phyloP scores from a whole-genome alignment of 2,888 invertebrate species.

The Boloria euphrosyne region DNA sequence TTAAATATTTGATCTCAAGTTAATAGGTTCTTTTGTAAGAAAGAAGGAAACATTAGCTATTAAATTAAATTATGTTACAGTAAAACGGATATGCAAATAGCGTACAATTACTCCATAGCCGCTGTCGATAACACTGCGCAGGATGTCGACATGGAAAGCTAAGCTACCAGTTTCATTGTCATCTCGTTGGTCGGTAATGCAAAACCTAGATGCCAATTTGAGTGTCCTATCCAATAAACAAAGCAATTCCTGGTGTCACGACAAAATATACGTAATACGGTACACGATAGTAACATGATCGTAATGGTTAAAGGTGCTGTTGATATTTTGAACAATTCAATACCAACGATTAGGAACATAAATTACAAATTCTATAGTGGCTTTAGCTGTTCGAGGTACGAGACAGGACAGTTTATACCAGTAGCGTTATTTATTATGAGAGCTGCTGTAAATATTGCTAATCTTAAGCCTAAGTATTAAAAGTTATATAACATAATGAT shows the following conservation, averaged over 20 bases:
- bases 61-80: too few relatives aligned
- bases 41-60: too few relatives aligned
- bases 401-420: constrained; percentile 20
- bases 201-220: constrained; percentile 18
- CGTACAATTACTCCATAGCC: neutral
- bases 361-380: constrained; percentile 32
- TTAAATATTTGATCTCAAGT: neutral
- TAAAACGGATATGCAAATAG: constrained; percentile 9
- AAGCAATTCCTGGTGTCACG: constrained; percentile 26
- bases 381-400: constrained; percentile 22
- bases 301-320: constrained; percentile 31
- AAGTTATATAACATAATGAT: neutral
- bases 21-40: neutral
- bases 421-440: constrained; percentile 30
- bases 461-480: neutral
- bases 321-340: constrained; percentile 44
- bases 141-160: constrained; percentile 19
- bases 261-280: constrained; percentile 27
- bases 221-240: constrained; percentile 20
- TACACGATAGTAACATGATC: constrained; percentile 26
- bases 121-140: constrained; percentile 8
- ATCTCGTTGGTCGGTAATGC: constrained; percentile 11
- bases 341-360: constrained; percentile 38
- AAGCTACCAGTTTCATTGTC: constrained; percentile 16
- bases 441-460: constrained; percentile 11